Evolutionary conservation across 1,140 invertebrate species (phyloP).

Genomic region (Papilio aristodemus): DNA sequence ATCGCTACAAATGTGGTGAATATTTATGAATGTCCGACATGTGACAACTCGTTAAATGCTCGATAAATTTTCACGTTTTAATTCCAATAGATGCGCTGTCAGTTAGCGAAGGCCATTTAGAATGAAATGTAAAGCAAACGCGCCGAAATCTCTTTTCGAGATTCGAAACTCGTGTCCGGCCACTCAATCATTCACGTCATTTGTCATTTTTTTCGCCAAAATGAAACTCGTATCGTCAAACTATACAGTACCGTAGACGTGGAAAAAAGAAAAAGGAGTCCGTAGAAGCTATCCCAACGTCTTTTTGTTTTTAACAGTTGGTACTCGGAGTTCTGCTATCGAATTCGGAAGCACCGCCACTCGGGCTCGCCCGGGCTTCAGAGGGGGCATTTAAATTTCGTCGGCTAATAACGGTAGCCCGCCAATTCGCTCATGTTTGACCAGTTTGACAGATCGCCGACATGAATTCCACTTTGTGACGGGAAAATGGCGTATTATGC

Average conservation of each 20-base stretch:
- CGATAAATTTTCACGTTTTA: constrained; percentile 64
- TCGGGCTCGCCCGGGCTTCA: constrained; percentile 35
- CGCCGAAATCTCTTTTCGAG: constrained; percentile 65
- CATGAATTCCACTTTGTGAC: constrained; percentile 73
- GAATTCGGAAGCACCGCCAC: constrained; percentile 49
- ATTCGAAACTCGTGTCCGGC: constrained; percentile 62
- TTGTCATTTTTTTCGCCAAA: constrained; percentile 75
- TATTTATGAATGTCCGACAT: constrained; percentile 71
- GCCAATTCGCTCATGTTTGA: constrained; percentile 72
- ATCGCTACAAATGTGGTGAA: constrained; percentile 64
- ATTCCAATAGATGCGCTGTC: constrained; percentile 59
- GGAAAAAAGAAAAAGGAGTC: constrained; percentile 62
- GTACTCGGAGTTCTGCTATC: constrained; percentile 53
- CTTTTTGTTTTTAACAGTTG: constrained; percentile 72
- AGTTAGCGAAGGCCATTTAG: constrained; percentile 49
- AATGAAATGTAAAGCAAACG: constrained; percentile 58
- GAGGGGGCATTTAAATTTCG: constrained; percentile 50
- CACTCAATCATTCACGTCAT: constrained; percentile 77
- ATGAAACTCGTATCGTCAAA: constrained; percentile 70
- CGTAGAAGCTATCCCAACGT: constrained; percentile 69
- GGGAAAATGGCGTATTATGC: constrained; percentile 75
- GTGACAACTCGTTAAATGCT: constrained; percentile 67
- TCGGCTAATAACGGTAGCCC: constrained; percentile 69
- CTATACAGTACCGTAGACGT: constrained; percentile 70
- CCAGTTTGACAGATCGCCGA: constrained; percentile 78